Evolutionary conservation across 2,797 vertebrate genomes (phyloP), one percentile per base, ranked within the genome.

Genomic region (Trachops cirrhosus): DNA sequence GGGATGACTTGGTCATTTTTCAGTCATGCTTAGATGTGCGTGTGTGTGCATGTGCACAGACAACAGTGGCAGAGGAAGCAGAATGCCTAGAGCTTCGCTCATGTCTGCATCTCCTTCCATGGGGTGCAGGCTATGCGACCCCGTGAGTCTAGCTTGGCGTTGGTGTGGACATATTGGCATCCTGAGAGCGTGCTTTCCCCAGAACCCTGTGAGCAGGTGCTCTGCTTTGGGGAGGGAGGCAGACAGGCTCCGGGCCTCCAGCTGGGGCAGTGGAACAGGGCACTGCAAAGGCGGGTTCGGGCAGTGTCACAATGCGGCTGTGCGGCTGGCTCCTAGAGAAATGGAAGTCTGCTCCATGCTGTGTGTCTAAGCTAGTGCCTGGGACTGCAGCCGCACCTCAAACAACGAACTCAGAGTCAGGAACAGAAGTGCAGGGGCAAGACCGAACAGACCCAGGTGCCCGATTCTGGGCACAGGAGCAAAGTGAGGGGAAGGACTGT

Each of bases 41-140:
- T 41, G 34, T 24, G 34, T 48, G 41, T 11, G 10, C 14, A 15
- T 0, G 6, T 0, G 21, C 0, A 4, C 34, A 70, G 71, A 68
- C 37, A 85, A 19, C 46, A 34, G 59, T 3, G 29, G 41, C 15
- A 15, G 80, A 67, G 91, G 95, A 62, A 74, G 5, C 3, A 9
- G 64, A 44, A 8, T 0, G 0, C 29, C 46, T 41, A 32, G 87
- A 34, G 34, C 22, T 6, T 1, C 9, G 1, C 22, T 54, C 0
- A 0, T 10, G 39, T 21, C 59, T 85, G 46, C 2, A 2, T 34
- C 44, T 77, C 15, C 2, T 29, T 62, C 41, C 6, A 5, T 4
- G 19, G 80, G 5, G 41, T 2, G 5, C 10, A 22, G 62, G 78
- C 67, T 29, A 29, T 46, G 2, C 2, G 24, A 9, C 59, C 59